These are phyloP conservation scores for Colistium nudipinnis DNA, from an alignment of 2,113 vertebrate species.

Conservation along the genomic window DNA sequence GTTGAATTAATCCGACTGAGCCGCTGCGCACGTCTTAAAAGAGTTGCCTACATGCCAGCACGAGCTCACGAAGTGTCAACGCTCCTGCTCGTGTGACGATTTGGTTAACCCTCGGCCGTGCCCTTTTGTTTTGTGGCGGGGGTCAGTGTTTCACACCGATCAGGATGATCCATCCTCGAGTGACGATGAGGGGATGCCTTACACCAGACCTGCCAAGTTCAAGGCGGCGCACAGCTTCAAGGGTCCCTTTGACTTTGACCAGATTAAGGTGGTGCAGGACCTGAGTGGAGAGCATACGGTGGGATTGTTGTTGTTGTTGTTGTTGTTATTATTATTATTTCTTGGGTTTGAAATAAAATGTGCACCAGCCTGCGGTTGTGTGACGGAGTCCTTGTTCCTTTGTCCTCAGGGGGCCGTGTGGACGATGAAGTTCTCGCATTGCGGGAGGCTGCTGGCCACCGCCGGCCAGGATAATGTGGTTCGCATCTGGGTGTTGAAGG, in stretches of 20 bases:
- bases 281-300: conserved; percentile 98
- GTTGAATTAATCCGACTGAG: not conserved
- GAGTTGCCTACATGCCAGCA: too few species aligned
- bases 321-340: not conserved
- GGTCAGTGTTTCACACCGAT: conserved; percentile 94
- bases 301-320: conserved; percentile 38
- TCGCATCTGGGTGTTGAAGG: conserved; percentile 98
- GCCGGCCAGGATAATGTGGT: conserved; percentile 98
- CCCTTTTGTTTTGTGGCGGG: conserved; percentile 7
- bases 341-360: not conserved
- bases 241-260: conserved; percentile 98
- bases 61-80: not conserved
- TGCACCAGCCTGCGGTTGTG: not conserved
- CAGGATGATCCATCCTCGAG: conserved; percentile 97
- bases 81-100: not conserved
- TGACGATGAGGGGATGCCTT: conserved; percentile 99
- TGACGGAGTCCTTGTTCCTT: conserved; percentile 1
- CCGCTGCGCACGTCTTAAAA: not conserved
- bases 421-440: conserved; percentile 99
- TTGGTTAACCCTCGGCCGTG: not conserved
- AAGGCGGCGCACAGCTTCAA: conserved; percentile 98
- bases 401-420: conserved; percentile 92
- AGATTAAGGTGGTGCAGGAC: conserved; percentile 97
- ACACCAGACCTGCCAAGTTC: conserved; percentile 96
- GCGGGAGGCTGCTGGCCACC: conserved; percentile 92